These are phyloP conservation scores for Drosophila parthenogenetica DNA, from an alignment of 2,888 invertebrate genomes.

Conservation along the genomic window DNA sequence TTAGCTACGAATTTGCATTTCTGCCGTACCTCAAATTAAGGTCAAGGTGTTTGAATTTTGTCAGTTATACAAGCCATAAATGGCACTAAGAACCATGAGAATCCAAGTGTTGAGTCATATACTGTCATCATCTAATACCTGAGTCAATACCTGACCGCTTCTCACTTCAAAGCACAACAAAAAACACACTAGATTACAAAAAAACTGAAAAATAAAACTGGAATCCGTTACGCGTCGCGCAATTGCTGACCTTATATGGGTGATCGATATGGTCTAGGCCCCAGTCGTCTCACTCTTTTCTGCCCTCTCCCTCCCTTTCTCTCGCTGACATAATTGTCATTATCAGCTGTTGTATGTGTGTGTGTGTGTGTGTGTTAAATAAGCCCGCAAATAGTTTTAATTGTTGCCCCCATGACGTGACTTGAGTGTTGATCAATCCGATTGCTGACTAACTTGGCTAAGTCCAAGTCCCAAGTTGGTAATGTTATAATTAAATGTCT, in stretches of 20 bases:
- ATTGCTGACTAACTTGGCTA: slow-evolving; percentile 2
- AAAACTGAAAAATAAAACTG: slow-evolving; percentile 1
- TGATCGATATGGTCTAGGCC: slow-evolving; percentile 31
- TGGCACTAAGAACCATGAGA: slow-evolving; percentile 45
- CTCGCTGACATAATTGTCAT: slow-evolving; percentile 68
- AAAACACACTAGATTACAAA: slow-evolving; percentile 28
- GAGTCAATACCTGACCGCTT: slow-evolving; percentile 21
- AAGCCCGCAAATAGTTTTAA: slow-evolving; percentile 74
- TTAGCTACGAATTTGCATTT: slow-evolving; percentile 33
- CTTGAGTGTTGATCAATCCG: slow-evolving; percentile 54
- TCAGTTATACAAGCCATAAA: slow-evolving; percentile 40
- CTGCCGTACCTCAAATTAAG: slow-evolving; percentile 27
- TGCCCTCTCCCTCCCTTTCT: slow-evolving; percentile 14
- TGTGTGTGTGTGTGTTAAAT: slow-evolving; percentile 59
- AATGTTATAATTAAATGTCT: slow-evolving; percentile 56
- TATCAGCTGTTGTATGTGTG: slow-evolving; percentile 64
- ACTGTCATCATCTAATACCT: slow-evolving; percentile 6
- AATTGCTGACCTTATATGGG: slow-evolving; percentile 51
- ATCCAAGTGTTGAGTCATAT: slow-evolving; percentile 37
- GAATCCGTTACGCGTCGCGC: slow-evolving; percentile 51
- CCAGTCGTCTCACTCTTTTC: neutral
- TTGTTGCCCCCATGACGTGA: slow-evolving; percentile 69
- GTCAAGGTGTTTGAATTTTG: slow-evolving; percentile 42
- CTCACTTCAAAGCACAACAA: neutral
- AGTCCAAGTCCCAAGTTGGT: slow-evolving; percentile 41